phyloP scores from a whole-genome alignment of 2,797 vertebrate species.

The Macropodus opercularis region DNA sequence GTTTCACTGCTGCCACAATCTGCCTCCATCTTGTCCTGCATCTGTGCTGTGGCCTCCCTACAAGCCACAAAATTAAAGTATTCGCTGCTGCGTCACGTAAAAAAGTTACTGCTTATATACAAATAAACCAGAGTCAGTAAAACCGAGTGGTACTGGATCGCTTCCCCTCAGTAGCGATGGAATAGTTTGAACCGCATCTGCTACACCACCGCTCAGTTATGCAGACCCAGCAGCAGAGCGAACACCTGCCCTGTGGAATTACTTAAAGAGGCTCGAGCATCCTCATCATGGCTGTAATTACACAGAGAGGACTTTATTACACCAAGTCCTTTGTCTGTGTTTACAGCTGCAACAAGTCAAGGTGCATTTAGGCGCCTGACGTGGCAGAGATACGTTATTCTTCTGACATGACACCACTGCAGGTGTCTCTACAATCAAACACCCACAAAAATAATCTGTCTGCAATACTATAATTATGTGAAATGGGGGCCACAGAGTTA shows the following conservation, averaged over 20 bases:
- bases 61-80: background rate
- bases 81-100: background rate
- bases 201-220: too few relatives aligned
- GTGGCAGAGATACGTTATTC: conserved; percentile 6
- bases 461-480: conserved; percentile 11
- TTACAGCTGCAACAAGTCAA: background rate
- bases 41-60: too few relatives aligned
- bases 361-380: conserved; percentile 5
- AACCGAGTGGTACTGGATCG: too few relatives aligned
- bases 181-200: too few relatives aligned
- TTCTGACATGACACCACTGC: background rate
- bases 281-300: background rate
- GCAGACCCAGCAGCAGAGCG: too few relatives aligned
- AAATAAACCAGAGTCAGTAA: too few relatives aligned
- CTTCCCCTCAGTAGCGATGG: too few relatives aligned
- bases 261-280: background rate
- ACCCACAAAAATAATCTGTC: background rate
- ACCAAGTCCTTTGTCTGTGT: background rate
- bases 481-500: conserved; percentile 23
- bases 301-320: background rate
- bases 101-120: background rate
- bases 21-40: background rate
- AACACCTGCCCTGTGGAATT: background rate
- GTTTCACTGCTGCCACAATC: conserved; percentile 29
- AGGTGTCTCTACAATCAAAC: conserved; percentile 7